Percentiles rank a stretch among this genome's conserved stretches.
These are phyloP conservation scores for Elephantulus edwardii DNA, from an alignment of 2,113 vertebrate species.

Conservation along the genomic window DNA sequence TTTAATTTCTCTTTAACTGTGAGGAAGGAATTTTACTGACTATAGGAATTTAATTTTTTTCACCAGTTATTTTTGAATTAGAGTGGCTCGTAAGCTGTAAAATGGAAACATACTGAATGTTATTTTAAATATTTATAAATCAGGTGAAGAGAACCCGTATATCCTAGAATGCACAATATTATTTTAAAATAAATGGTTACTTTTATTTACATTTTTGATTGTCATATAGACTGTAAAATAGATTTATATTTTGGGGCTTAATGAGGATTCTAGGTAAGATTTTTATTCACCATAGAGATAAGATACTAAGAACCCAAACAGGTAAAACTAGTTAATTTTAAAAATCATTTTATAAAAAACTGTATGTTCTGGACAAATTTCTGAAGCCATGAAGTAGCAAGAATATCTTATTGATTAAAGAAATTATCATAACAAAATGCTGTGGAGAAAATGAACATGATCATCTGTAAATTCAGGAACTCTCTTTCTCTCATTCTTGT, in stretches of 20 bases:
- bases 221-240: not conserved
- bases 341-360: slow-evolving; percentile 18
- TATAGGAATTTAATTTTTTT: slow-evolving; percentile 49
- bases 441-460: slow-evolving; percentile 27
- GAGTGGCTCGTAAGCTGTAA: not conserved
- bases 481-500: too few relatives aligned
- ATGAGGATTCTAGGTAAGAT: not conserved
- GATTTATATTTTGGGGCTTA: slow-evolving; percentile 20
- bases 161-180: not conserved
- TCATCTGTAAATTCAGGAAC: slow-evolving; percentile 12
- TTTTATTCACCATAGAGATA: slow-evolving; percentile 37
- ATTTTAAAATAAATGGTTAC: slow-evolving; percentile 49
- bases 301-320: not conserved
- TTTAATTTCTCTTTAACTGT: slow-evolving; percentile 28
- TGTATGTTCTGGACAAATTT: not conserved
- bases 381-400: not conserved
- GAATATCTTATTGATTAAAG: not conserved
- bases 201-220: slow-evolving; percentile 30
- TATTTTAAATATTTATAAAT: slow-evolving; percentile 54
- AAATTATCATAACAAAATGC: not conserved
- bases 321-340: not conserved
- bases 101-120: slow-evolving; percentile 35
- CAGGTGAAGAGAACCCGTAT: slow-evolving; percentile 8
- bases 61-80: slow-evolving; percentile 30
- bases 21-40: slow-evolving; percentile 32